Evolutionary conservation across 2,113 vertebrate genomes (phyloP).

Genomic region (Anhinga rufa): DNA sequence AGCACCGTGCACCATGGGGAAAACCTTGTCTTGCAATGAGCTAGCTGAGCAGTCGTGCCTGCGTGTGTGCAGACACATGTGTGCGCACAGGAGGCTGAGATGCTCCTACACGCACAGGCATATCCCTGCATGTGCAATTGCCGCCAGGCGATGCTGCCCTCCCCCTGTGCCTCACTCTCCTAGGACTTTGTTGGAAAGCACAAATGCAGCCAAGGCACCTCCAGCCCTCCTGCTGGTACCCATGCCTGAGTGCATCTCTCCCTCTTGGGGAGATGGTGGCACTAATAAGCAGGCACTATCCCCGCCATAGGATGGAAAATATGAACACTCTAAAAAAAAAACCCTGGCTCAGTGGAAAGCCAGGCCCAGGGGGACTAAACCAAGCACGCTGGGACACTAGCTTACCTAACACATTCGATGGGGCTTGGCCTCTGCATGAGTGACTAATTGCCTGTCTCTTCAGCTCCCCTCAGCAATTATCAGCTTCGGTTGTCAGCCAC

Average conservation of each 20-base stretch:
- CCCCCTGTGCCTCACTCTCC: not conserved
- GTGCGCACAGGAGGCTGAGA: not conserved
- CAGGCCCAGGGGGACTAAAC: not conserved
- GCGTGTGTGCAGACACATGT: accelerated
- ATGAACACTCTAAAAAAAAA: not conserved
- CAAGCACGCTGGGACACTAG: not conserved
- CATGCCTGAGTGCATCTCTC: not conserved
- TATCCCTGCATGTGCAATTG: accelerated
- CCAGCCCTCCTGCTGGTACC: not conserved
- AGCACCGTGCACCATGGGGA: accelerated
- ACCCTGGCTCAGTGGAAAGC: not conserved
- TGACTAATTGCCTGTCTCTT: not conserved
- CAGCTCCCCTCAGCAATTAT: not conserved
- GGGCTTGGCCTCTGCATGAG: not conserved
- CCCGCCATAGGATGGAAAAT: not conserved
- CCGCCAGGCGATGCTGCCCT: not conserved
- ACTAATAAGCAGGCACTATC: not conserved
- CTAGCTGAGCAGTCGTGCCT: accelerated
- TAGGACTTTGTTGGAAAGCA: not conserved
- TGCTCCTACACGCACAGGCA: accelerated
- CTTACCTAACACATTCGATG: not conserved
- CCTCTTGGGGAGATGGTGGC: not conserved
- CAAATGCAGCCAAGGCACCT: not conserved
- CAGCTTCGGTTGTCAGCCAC: not conserved
- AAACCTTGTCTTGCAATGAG: not conserved